Conservation (phyloP, 2,888 invertebrate genomes). For the Eupithecia exiguata region DNA sequence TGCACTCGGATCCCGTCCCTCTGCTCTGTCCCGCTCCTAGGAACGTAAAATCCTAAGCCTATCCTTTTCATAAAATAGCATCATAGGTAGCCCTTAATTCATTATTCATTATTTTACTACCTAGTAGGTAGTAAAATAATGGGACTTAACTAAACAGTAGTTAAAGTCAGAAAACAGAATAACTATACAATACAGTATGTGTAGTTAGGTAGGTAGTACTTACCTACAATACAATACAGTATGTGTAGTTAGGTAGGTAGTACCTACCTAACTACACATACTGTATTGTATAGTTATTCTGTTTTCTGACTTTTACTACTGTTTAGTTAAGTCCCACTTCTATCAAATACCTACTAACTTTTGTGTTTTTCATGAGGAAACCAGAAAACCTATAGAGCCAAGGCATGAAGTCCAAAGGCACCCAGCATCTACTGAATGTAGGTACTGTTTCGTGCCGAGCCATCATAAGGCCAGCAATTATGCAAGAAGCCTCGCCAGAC, state of each 20-base stretch:
- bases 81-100: too few species aligned
- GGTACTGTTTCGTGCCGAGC: conserved; percentile 7
- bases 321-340: not conserved
- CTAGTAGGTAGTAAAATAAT: too few species aligned
- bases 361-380: not conserved
- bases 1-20: too few species aligned
- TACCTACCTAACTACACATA: too few species aligned
- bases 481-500: conserved; percentile 47
- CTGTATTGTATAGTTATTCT: not conserved
- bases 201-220: too few species aligned
- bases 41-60: too few species aligned
- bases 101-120: not conserved
- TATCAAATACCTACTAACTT: not conserved
- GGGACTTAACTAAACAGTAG: not conserved
- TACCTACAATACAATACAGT: too few species aligned
- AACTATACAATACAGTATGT: too few species aligned
- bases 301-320: not conserved
- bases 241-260: too few species aligned
- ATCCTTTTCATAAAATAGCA: too few species aligned
- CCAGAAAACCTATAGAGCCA: not conserved
- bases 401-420: not conserved
- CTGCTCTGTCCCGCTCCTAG: too few species aligned
- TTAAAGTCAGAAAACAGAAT: not conserved
- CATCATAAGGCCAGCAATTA: conserved; percentile 36
- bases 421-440: not conserved